Conservation (phyloP, 2,888 invertebrate genomes). For the Podotricha telesiphe region DNA sequence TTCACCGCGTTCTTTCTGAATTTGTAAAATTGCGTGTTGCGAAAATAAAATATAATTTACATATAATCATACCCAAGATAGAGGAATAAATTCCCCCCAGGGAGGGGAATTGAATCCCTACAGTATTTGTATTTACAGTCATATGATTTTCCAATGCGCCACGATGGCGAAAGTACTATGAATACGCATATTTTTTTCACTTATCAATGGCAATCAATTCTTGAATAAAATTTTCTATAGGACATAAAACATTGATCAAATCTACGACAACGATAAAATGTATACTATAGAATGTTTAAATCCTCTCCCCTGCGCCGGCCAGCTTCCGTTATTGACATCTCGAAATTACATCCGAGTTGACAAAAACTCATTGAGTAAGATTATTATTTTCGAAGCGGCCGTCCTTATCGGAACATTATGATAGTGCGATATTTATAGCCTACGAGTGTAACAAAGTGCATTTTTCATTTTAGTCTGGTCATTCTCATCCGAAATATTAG, state of each 20-base stretch:
- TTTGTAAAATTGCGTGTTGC: no score
- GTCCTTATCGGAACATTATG: neutral
- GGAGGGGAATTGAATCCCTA: no score
- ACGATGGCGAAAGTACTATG: neutral
- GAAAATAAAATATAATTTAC: no score
- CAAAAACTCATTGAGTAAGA: neutral
- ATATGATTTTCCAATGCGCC: no score
- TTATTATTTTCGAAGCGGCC: conserved; percentile 23
- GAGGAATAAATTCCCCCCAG: no score
- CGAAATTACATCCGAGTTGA: conserved; percentile 32
- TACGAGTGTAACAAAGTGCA: neutral
- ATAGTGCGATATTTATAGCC: conserved; percentile 7
- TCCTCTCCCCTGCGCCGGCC: neutral
- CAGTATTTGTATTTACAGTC: no score
- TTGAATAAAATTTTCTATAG: neutral
- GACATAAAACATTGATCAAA: neutral
- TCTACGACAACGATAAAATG: neutral
- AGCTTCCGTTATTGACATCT: conserved; percentile 38
- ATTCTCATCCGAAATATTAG: neutral
- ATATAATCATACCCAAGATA: no score
- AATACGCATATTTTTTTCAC: neutral
- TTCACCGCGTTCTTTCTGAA: no score
- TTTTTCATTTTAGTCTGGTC: neutral
- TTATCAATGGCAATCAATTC: no score
- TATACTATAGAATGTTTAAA: neutral